Conservation (phyloP, 64 coral and sea anemone species). For the Stichodactyla helianthus region DNA sequence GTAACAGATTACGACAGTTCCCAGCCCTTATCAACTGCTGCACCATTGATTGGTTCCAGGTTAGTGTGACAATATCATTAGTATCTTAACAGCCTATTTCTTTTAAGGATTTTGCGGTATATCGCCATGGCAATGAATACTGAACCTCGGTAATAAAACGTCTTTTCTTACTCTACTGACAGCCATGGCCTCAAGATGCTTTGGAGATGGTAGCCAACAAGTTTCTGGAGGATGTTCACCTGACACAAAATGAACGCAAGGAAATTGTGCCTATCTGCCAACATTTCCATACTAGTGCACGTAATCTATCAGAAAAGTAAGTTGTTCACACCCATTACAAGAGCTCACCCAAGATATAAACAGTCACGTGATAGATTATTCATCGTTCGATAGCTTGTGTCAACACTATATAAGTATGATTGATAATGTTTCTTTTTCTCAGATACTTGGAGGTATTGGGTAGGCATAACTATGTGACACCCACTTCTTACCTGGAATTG, state of each 20-base stretch:
- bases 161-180: neutral
- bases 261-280: constrained; percentile 88
- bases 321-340: neutral
- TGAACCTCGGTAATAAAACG: neutral
- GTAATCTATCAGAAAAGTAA: constrained; percentile 95
- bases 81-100: neutral
- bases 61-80: neutral
- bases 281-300: constrained; percentile 91
- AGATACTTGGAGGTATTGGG: constrained; percentile 97
- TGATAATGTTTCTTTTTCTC: neutral
- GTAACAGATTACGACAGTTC: constrained; percentile 91
- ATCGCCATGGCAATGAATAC: no score
- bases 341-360: no score
- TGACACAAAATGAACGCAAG: constrained; percentile 90
- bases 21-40: constrained; percentile 98
- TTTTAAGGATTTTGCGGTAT: neutral
- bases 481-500: constrained; percentile 91
- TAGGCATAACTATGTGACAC: constrained; percentile 97
- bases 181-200: constrained; percentile 96
- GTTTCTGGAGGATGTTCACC: constrained; percentile 79
- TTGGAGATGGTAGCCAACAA: constrained; percentile 98
- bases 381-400: neutral
- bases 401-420: neutral
- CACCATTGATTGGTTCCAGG: constrained; percentile 99
- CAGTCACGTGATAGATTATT: no score